Evolutionary conservation across 2,797 vertebrate species (phyloP), one percentile per base, ranked within the genome.

Genomic region (Acrossocheilus wenchowensis): DNA sequence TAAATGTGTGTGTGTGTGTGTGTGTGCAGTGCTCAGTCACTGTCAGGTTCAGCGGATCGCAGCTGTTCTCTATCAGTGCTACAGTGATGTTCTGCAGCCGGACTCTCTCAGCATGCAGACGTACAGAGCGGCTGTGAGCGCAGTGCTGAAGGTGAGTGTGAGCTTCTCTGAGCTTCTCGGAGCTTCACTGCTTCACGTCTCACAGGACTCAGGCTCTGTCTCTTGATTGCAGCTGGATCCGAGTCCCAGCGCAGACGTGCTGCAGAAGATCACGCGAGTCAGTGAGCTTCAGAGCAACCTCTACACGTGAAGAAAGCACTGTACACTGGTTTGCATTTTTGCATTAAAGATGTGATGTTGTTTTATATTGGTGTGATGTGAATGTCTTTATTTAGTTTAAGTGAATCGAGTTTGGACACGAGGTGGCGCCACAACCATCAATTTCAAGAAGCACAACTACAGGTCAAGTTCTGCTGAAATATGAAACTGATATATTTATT

Each of bases 11-110:
- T 21, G 17, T 41, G 19, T n/a, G n/a, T n/a, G n/a, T n/a, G n/a
- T n/a, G n/a, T n/a, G n/a, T 43, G 84, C 89, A 99, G 98, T 99
- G 62, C 91, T 99, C 91, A 97, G 95, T 89, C 95, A 97, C 82
- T 98, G 98, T 82, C 97, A 99, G 92, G 96, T 98, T 3, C 96
- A 96, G 92, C 92, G 90, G 74, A 94, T 98, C 82, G 92, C 97
- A 10, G 94, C 97, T 0, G 92, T 97, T 17, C 91, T 97, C 57
- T 98, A 98, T 89, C 95, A 97, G 93, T 98, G 97, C 83, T 99
- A 97, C 89, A 98, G 96, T 5, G 98, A 99, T 73, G 93, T 97
- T 89, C 94, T 95, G 85, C 95, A 95, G 54, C 93, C 96, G 6
- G 97, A 99, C 93, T 96, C 96, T 0, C 84, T 97, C 72, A 96